phyloP scores from a whole-genome alignment of 1,140 invertebrate genomes.

The Halyomorpha halys region DNA sequence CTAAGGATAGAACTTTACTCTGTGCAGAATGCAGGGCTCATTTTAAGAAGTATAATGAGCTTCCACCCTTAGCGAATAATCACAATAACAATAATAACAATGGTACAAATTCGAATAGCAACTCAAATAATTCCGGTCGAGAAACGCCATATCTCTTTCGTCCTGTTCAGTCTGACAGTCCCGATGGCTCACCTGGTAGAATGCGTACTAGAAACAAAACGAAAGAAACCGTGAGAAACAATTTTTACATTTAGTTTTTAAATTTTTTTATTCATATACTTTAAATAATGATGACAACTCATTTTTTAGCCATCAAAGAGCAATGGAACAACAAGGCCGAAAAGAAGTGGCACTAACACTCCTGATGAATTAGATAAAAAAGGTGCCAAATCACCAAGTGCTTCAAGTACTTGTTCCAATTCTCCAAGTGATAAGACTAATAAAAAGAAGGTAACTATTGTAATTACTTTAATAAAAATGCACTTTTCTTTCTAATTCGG shows the following conservation, averaged over 20 bases:
- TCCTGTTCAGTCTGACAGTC: conserved; percentile 59
- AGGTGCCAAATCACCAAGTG: conserved; percentile 38
- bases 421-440: conserved; percentile 39
- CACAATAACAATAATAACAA: conserved; percentile 23
- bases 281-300: neutral
- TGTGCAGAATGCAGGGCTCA: conserved; percentile 74
- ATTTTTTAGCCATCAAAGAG: conserved; percentile 40
- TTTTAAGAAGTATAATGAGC: conserved; percentile 73
- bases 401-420: conserved; percentile 37
- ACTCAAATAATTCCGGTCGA: conserved; percentile 17
- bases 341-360: conserved; percentile 34
- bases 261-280: conserved; percentile 16
- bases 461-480: too few relatives aligned
- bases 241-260: neutral
- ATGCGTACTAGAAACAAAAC: conserved; percentile 79
- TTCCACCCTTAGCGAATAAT: conserved; percentile 41
- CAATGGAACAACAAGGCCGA: conserved; percentile 35
- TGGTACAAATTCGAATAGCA: conserved; percentile 23
- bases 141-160: conserved; percentile 57
- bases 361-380: conserved; percentile 40
- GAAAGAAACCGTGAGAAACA: conserved; percentile 48
- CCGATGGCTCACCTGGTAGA: conserved; percentile 69
- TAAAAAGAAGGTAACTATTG: conserved; percentile 34
- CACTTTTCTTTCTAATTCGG: too few relatives aligned
- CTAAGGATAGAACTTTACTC: conserved; percentile 59